A percentile compares a stretch with the other conserved stretches of the same genome.
phyloP scores from a whole-genome alignment of 1,140 invertebrate genomes.

The Scaptomyza montana region DNA sequence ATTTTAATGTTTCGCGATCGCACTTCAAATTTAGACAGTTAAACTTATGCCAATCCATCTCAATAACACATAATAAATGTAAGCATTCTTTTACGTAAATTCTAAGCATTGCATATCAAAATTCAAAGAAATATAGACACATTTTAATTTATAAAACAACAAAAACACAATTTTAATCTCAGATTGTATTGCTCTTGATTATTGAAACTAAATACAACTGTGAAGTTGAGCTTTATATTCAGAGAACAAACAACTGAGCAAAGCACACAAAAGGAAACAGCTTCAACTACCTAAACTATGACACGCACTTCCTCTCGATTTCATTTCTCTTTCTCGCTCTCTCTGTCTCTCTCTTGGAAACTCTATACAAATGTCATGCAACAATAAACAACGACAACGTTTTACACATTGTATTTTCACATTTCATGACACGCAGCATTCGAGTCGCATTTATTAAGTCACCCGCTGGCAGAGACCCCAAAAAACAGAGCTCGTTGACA shows the following conservation, averaged over 20 bases:
- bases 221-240: slow-evolving; percentile 13
- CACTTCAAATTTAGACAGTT: too few species aligned
- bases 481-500: slow-evolving; percentile 17
- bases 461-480: slow-evolving; percentile 25
- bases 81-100: too few species aligned
- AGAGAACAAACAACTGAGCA: slow-evolving; percentile 4
- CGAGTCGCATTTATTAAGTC: not conserved
- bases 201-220: slow-evolving; percentile 19
- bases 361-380: slow-evolving; percentile 55
- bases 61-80: too few species aligned
- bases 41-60: too few species aligned
- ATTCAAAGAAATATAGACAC: too few species aligned
- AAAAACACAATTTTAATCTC: not conserved
- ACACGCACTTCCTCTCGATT: not conserved
- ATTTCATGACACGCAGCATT: slow-evolving; percentile 52
- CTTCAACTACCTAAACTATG: slow-evolving; percentile 11
- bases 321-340: not conserved
- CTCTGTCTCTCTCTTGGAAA: not conserved
- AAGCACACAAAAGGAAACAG: slow-evolving; percentile 16
- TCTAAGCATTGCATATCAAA: too few species aligned
- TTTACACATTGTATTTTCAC: slow-evolving; percentile 63
- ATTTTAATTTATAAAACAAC: slow-evolving; percentile 84
- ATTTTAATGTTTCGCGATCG: too few species aligned
- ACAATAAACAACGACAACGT: slow-evolving; percentile 57
- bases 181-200: slow-evolving; percentile 1